Conservation (phyloP, 2,888 invertebrate genomes). For the Aspidiotus destructor region DNA sequence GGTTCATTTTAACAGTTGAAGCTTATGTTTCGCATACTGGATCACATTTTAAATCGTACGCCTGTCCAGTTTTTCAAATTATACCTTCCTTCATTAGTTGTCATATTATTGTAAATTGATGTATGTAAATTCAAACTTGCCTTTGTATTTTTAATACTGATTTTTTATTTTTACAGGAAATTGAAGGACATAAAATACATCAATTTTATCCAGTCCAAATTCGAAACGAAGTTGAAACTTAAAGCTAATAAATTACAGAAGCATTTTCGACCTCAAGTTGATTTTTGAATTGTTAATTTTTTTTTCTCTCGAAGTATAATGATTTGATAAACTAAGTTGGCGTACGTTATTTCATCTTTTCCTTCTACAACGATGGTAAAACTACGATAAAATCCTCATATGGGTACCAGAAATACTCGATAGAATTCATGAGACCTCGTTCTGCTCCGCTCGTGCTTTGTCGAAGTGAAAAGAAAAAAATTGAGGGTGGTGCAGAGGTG, state of each 20-base stretch:
- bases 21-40: too few species aligned
- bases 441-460: too few species aligned
- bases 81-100: neutral
- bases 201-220: slow-evolving; percentile 68
- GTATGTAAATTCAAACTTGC: neutral
- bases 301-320: neutral
- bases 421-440: too few species aligned
- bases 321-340: too few species aligned
- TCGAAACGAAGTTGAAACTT: slow-evolving; percentile 63
- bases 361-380: too few species aligned
- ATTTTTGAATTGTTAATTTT: slow-evolving; percentile 50
- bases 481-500: too few species aligned
- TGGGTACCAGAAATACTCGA: too few species aligned
- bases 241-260: slow-evolving; percentile 72
- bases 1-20: too few species aligned
- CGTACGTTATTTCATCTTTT: too few species aligned
- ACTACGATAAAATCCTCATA: too few species aligned
- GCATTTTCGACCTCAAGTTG: slow-evolving; percentile 71
- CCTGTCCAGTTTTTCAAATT: neutral
- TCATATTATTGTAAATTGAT: neutral
- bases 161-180: slow-evolving; percentile 49
- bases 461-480: too few species aligned
- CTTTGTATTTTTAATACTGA: slow-evolving; percentile 9
- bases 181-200: slow-evolving; percentile 76
- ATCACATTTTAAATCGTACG: too few species aligned